Evolutionary conservation across 1,140 invertebrate species (phyloP), one percentile per base, ranked within the genome.

Genomic region (Eulimnadia texana): DNA sequence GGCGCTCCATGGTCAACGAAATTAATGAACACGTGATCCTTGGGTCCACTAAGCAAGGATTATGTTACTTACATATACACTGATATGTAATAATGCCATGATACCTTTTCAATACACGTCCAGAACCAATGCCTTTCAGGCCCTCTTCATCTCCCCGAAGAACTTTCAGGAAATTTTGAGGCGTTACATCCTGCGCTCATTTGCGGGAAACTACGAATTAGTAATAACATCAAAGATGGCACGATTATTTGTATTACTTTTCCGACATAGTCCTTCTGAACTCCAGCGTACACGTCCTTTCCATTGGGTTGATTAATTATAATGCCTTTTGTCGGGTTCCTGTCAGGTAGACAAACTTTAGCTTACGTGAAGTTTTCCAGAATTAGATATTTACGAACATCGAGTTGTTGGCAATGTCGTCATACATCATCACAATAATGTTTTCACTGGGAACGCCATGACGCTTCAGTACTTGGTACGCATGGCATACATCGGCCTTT

Each of bases 1-100:
- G 76, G 74, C 20, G 75, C 80, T 47, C 82, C 82, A 69, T 84
- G 83, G 69, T 84, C 83, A 58, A 78, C 77, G 74, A 83, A 83
- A 67, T 81, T 80, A 3, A 84, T 75, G 72, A 84, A 84, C 28
- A 84, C 69, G 65, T 80, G 72, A 68, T 83, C 80, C 66, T 80
- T 74, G 22, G 78, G 74, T 22, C 76, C 78, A 72, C 80, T 82
- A 65, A 22, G 24, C 11, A 11, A 22, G 27, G 16, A 22, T 51
- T 16, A 3, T 51, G 23, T 51, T 6, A 51, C 19, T 20, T 6
- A 6, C 19, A 1, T 6, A 51, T 6, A 9, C 1, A 3, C 19
- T 54, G 28, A 62, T 19, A 58, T 29, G 6, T 2, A 29, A 27
- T 16, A 24, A 58, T n/a, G 55, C 10, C 13, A 64, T 13, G 22